Conservation (phyloP, 1,140 invertebrate species). For the Nylanderia fulva region DNA sequence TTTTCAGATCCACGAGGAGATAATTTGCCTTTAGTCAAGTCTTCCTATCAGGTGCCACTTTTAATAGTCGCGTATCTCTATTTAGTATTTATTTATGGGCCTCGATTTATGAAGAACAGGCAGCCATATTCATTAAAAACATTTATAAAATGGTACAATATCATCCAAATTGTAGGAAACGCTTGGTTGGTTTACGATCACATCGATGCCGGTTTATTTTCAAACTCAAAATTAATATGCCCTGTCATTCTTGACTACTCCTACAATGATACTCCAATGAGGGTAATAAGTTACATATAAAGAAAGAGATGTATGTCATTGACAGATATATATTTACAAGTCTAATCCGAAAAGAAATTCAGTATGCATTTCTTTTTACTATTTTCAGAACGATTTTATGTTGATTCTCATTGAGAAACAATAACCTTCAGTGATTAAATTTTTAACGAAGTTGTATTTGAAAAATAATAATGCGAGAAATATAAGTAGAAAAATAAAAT, state of each 20-base stretch:
- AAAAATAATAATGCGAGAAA: neutral
- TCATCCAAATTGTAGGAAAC: constrained; percentile 87
- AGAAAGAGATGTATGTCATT: neutral
- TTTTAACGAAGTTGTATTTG: neutral
- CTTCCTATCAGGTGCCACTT: constrained; percentile 11
- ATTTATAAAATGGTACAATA: constrained; percentile 88
- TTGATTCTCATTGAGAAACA: neutral
- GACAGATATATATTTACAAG: neutral
- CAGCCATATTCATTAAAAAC: constrained; percentile 87
- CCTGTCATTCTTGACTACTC: constrained; percentile 53
- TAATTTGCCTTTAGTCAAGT: constrained; percentile 34
- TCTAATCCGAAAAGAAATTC: neutral
- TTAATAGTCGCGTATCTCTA: constrained; percentile 81
- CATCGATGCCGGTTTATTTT: constrained; percentile 65
- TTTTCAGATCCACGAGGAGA: constrained; percentile 61
- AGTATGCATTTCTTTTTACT: neutral
- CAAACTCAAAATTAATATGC: constrained; percentile 73
- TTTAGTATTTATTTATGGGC: constrained; percentile 85
- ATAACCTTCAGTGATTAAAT: neutral
- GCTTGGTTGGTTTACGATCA: constrained; percentile 83
- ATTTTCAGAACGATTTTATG: neutral
- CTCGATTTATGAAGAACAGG: constrained; percentile 87
- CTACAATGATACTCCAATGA: neutral
- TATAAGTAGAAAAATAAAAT: neutral
- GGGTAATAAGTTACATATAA: constrained; percentile 41